Base-by-base conservation (phyloP, 35 echinoderm and acorn worm species). In the Strongylocentrotus purpuratus region DNA sequence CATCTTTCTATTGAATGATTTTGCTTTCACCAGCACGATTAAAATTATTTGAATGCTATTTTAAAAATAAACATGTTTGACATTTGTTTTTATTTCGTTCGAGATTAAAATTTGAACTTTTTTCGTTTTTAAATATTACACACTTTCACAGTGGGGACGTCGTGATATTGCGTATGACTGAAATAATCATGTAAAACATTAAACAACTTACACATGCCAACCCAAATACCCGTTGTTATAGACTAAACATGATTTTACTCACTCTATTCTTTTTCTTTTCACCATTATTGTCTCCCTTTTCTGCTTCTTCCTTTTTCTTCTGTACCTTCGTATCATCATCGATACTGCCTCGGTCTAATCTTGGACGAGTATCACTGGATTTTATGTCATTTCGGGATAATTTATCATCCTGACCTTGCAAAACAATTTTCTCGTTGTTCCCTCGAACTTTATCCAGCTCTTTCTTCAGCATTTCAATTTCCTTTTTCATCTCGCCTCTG, bases 391-490 rank as follows among this genome's bases (percentile, higher is more conserved):
- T 78, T 28, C n/a, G 18, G 0, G 20, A 28, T 28, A n/a, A 78
- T 78, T n/a, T 78, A 7, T 78, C 65, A 25, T 33, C 20, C n/a
- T 32, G 14, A 32, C 32, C n/a, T 15, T 89, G 12, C 15, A 35
- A 33, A 10, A 5, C 20, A 45, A 7, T 33, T 41, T 28, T 41
- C 33, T 89, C 11, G 12, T 89, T 41, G 45, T 89, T 20, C 15
- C 20, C 31, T 17, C 91, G 46, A 33, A 58, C 15, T 13, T 58
- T 50, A 32, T 58, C 46, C 48, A 93, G 48, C 48, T 93, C 46
- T 46, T 93, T 93, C 91, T 93, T 93, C 1, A 93, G 48, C n/a
- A 15, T 25, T 58, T 93, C 91, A 32, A 93, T 93, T 28, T 93
- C 45, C 31, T 46, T 25, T 46, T 28, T 50, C 91, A 58, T 93